phyloP scores from a whole-genome alignment of 2,888 invertebrate genomes.

The Papilio elwesi region DNA sequence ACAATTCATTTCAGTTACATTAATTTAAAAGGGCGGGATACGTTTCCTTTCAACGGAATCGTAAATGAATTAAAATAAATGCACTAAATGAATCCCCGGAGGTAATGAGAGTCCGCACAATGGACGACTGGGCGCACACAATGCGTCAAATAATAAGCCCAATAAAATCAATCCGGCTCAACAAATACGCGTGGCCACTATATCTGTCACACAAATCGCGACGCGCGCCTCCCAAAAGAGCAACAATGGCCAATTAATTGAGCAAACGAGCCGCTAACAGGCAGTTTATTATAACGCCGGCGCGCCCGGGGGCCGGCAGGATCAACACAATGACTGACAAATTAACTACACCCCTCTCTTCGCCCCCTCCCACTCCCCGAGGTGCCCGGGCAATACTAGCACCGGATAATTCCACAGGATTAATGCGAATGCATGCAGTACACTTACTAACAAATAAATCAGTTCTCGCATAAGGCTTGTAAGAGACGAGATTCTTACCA shows the following conservation, averaged over 20 bases:
- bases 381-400: slow-evolving; percentile 40
- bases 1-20: no score
- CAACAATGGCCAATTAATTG: slow-evolving; percentile 70
- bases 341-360: slow-evolving; percentile 60
- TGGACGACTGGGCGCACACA: slow-evolving; percentile 1
- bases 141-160: slow-evolving; percentile 41
- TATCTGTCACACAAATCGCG: slow-evolving; percentile 23
- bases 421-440: slow-evolving; percentile 27
- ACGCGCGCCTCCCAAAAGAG: slow-evolving; percentile 57
- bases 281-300: slow-evolving; percentile 50
- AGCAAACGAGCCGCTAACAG: slow-evolving; percentile 64
- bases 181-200: slow-evolving; percentile 24
- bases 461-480: no score
- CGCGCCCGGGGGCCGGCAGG: slow-evolving; percentile 42
- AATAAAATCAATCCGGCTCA: slow-evolving; percentile 51
- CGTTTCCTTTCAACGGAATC: background rate
- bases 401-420: slow-evolving; percentile 32
- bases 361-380: background rate
- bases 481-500: no score
- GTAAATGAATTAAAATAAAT: slow-evolving; percentile 23
- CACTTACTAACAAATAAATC: slow-evolving; percentile 14
- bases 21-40: background rate
- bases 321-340: slow-evolving; percentile 66
- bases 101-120: slow-evolving; percentile 3
- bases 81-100: slow-evolving; percentile 12